Evolutionary conservation across 2,113 vertebrate genomes (phyloP), one percentile per base, ranked within the genome.

Genomic region (Platanista minor): DNA sequence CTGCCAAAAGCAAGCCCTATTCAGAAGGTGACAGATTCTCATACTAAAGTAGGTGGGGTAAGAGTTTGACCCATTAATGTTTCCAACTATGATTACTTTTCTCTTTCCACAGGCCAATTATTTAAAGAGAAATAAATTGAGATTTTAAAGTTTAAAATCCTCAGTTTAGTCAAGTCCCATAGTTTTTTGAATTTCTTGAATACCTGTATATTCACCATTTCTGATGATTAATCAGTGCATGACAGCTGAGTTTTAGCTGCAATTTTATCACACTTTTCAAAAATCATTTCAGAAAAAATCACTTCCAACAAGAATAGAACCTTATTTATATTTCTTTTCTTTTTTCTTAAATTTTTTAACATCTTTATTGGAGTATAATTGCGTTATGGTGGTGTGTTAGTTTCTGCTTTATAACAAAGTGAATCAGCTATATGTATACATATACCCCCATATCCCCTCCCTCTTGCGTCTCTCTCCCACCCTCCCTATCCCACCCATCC

Each of bases 121-220:
- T 84, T 93, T 95, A 96, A 96, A 96, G 89, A 97, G 96, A 52
- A 97, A 91, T 93, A 87, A 98, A 96, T 97, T 62, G 95, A 96
- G 43, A 43, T 17, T 82, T 98, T 97, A 96, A 97, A 98, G 96
- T 97, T 97, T 98, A 91, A 97, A 96, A 64, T 41, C 54, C 72
- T n/a, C 27, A 31, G 36, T 93, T 97, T 98, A 83, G 71, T 93
- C 91, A 95, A 72, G 87, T 91, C 62, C 93, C 80, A 89, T n/a
- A 94, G 88, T 87, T 95, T 71, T 81, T 82, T 54, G 64, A 85
- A 29, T 39, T 64, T 74, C 31, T 87, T 8, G 46, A 46, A 80
- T 29, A 39, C 31, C 27, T 61, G 39, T 12, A 46, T 6, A 17
- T 71, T 87, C 25, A 91, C 80, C 27, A 27, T 31, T 39, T n/a